Conservation (phyloP, 2,113 vertebrate species). For the Sakesphorus luctuosus region DNA sequence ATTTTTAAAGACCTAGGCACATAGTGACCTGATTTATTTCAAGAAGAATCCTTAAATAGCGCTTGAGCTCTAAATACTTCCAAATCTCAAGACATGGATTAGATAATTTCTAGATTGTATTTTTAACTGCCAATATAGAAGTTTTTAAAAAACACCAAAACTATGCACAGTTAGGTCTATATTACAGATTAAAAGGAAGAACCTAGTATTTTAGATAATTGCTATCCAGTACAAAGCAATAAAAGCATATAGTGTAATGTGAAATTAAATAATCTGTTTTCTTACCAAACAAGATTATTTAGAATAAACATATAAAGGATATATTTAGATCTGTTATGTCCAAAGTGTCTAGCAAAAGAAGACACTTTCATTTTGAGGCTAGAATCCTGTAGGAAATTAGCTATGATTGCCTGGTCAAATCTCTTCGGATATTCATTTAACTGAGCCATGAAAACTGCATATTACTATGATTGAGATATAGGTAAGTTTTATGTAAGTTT, state of each 20-base stretch:
- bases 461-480: not conserved
- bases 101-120: not conserved
- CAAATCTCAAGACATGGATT: not conserved
- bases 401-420: not conserved
- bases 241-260: not conserved
- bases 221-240: not conserved
- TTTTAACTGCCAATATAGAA: not conserved
- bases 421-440: not conserved
- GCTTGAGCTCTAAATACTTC: not conserved
- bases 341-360: not conserved
- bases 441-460: not conserved
- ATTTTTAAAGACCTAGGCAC: not conserved
- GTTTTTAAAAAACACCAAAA: not conserved
- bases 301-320: not conserved
- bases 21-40: not conserved
- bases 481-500: not conserved
- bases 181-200: not conserved
- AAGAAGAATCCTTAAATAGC: not conserved
- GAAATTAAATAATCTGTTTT: not conserved
- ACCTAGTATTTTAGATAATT: not conserved
- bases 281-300: not conserved
- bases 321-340: not conserved
- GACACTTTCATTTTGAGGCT: not conserved
- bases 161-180: not conserved
- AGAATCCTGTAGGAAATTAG: not conserved